A percentile compares a stretch with the other conserved stretches of the same genome.
phyloP scores from a whole-genome alignment of 1,140 invertebrate genomes.

The Drosophila nannoptera region DNA sequence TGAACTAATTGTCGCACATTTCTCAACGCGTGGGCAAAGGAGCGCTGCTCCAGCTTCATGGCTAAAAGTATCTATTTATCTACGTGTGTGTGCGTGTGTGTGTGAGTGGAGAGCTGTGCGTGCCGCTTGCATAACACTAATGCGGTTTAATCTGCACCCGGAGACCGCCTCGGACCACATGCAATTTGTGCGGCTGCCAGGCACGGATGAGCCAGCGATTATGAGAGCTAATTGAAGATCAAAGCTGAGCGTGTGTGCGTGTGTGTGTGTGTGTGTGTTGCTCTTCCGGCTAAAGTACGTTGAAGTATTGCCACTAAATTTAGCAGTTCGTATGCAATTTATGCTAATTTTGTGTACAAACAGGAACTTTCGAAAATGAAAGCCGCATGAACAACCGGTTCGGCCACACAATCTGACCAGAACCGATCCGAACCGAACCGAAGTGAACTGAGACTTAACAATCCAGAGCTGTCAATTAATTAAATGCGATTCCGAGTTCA shows the following conservation, averaged over 20 bases:
- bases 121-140: slow-evolving; percentile 48
- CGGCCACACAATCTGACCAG: neutral
- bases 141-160: slow-evolving; percentile 23
- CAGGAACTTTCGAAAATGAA: slow-evolving; percentile 41
- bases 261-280: neutral
- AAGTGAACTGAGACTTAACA: too few species aligned
- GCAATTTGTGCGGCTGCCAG: slow-evolving; percentile 16
- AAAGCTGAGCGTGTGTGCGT: slow-evolving; percentile 1
- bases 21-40: slow-evolving; percentile 64
- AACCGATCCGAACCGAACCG: neutral
- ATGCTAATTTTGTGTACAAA: slow-evolving; percentile 30
- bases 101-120: slow-evolving; percentile 35
- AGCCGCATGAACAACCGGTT: slow-evolving; percentile 33
- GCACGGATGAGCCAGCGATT: slow-evolving; percentile 25
- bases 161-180: slow-evolving; percentile 4
- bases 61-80: slow-evolving; percentile 4
- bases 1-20: slow-evolving; percentile 71
- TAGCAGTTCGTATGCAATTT: slow-evolving; percentile 32
- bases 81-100: neutral
- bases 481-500: slow-evolving; percentile 20
- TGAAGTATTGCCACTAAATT: slow-evolving; percentile 38
- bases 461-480: slow-evolving; percentile 1
- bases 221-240: slow-evolving; percentile 33
- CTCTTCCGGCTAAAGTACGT: slow-evolving; percentile 38
- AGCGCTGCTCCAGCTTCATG: slow-evolving; percentile 34